Evolutionary conservation across 2,797 vertebrate species (phyloP), one percentile per base, ranked within the genome.

Genomic region (Myripristis murdjan): DNA sequence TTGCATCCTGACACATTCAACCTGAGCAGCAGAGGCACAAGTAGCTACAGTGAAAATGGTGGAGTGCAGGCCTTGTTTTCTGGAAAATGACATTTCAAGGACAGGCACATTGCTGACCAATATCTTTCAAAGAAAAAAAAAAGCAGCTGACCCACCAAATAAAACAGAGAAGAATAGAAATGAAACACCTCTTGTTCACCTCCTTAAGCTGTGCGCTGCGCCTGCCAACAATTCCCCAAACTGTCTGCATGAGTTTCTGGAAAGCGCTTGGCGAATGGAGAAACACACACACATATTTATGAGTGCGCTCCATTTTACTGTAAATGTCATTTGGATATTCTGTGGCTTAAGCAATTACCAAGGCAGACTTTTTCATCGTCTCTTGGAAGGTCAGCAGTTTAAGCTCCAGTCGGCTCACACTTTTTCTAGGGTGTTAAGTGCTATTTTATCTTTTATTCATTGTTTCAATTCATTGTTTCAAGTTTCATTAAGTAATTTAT

Each of bases 11-110:
- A 15, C 59, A 15, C 20, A 37, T 62, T 75, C 49, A 60, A 14
- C 15, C 56, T 46, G 24, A 56, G 26, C 22, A 6, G 1, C 22
- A 69, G 55, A 60, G 43, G 35, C 24, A 61, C 20, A 22, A 23
- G 14, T 23, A 66, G 20, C 37, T 51, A 3, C 24, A 48, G n/a
- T 20, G 28, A 64, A 4, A 18, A 11, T 39, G 7, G 18, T 68
- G 24, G 20, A 53, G 33, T 0, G 1, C 15, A 43, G 23, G 56
- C 46, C n/a, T 8, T 26, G 35, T n/a, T 48, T 12, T 22, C 20
- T 33, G 39, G 20, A 60, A 60, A 60, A 74, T 43, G 35, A 6
- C 49, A 28, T 73, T 57, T 73, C 48, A 73, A 67, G 61, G 9
- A 1, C 23, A 15, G 51, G 23, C 18, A 23, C 68, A 59, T 58